phyloP scores from a whole-genome alignment of 2,888 invertebrate genomes.

The Achlya flavicornis region DNA sequence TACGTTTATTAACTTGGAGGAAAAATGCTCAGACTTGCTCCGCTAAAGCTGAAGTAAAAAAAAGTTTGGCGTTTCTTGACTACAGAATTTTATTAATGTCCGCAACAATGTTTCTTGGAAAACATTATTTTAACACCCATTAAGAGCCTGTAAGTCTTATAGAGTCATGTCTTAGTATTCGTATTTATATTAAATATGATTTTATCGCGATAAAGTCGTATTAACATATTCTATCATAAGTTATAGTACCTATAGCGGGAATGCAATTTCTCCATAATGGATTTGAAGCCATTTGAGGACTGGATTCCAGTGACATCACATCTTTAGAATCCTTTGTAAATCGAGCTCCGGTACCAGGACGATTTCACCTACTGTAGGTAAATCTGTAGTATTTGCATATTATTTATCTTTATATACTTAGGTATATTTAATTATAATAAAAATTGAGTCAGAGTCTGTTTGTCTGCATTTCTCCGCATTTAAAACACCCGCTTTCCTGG shows the following conservation, averaged over 20 bases:
- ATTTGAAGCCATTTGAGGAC: neutral
- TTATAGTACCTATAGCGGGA: neutral
- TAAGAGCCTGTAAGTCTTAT: conserved; percentile 27
- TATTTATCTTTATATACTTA: too few species aligned
- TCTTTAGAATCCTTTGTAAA: neutral
- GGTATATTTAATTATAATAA: too few species aligned
- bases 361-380: neutral
- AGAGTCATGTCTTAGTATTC: neutral
- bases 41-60: conserved; percentile 61
- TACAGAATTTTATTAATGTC: conserved; percentile 76
- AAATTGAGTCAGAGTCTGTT: too few species aligned
- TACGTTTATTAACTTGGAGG: conserved; percentile 68
- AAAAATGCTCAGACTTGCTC: conserved; percentile 63
- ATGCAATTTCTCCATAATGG: neutral
- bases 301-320: neutral
- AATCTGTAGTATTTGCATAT: neutral
- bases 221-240: neutral
- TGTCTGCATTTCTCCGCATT: too few species aligned
- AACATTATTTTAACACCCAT: conserved; percentile 60
- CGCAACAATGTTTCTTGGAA: conserved; percentile 58
- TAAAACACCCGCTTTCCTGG: too few species aligned
- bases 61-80: conserved; percentile 70
- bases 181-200: neutral
- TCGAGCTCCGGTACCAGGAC: neutral
- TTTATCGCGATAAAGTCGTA: neutral